Conservation (phyloP, 1,140 invertebrate species). For the Hylaeus volcanicus region DNA sequence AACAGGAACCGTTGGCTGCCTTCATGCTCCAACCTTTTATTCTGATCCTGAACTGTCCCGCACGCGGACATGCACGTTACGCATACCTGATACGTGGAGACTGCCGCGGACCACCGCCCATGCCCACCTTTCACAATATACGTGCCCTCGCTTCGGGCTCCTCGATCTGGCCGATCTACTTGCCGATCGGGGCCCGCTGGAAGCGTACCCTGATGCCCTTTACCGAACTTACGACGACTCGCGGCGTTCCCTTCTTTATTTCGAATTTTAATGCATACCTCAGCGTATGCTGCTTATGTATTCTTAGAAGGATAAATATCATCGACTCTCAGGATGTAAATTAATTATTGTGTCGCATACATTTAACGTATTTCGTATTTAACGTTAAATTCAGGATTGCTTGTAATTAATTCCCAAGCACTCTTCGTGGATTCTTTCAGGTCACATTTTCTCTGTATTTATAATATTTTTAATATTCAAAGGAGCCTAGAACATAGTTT, state of each 20-base stretch:
- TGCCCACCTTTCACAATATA: slow-evolving; percentile 67
- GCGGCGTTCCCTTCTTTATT: background rate
- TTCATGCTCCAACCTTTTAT: slow-evolving; percentile 40
- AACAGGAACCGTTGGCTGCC: slow-evolving; percentile 52
- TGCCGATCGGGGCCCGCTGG: slow-evolving; percentile 5
- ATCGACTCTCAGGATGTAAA: background rate
- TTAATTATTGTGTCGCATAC: too few species aligned
- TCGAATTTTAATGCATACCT: slow-evolving; percentile 17
- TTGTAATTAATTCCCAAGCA: too few species aligned
- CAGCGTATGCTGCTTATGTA: background rate
- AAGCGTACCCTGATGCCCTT: slow-evolving; percentile 30
- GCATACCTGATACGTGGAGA: slow-evolving; percentile 60
- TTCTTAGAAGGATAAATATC: background rate
- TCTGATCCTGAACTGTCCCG: slow-evolving; percentile 49
- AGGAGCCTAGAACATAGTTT: too few species aligned
- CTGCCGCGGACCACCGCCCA: slow-evolving; percentile 59
- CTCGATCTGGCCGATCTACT: slow-evolving; percentile 38
- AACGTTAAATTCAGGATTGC: too few species aligned
- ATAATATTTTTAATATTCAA: too few species aligned
- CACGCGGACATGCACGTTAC: slow-evolving; percentile 44
- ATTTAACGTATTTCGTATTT: too few species aligned
- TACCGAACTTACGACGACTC: background rate
- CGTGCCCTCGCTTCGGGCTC: slow-evolving; percentile 39
- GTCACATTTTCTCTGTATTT: too few species aligned
- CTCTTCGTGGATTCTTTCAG: too few species aligned